phyloP scores from a whole-genome alignment of 1,140 invertebrate genomes.

The Drosophila pruinosa region DNA sequence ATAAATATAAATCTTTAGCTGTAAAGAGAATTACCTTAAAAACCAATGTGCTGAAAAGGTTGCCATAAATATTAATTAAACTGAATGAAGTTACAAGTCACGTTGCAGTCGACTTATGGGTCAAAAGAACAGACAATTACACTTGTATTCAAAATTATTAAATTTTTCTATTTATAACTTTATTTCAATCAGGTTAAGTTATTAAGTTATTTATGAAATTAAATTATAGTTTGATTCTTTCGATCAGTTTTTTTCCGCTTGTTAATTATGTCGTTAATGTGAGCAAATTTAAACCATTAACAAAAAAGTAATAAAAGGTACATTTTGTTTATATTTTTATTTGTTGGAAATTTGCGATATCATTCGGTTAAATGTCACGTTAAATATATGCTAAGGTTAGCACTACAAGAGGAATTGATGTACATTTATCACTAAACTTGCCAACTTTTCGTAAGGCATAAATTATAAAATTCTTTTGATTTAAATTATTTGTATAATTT shows the following conservation, averaged over 20 bases:
- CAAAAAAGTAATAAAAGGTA: constrained; percentile 11
- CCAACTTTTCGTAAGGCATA: too few relatives aligned
- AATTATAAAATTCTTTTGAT: too few relatives aligned
- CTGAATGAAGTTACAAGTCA: background rate
- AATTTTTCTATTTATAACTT: background rate
- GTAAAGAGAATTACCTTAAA: background rate
- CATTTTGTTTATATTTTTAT: constrained; percentile 6
- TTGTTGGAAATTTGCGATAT: constrained; percentile 23
- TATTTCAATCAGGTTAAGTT: background rate
- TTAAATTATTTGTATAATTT: too few relatives aligned
- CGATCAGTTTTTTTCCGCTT: background rate
- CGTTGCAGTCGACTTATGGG: background rate
- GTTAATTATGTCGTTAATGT: constrained; percentile 9
- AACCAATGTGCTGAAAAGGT: background rate
- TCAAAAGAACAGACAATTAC: background rate
- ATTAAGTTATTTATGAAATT: background rate
- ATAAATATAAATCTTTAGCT: too few relatives aligned
- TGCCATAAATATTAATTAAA: background rate
- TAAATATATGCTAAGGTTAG: constrained; percentile 3
- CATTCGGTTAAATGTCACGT: constrained; percentile 25
- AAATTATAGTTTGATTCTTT: background rate
- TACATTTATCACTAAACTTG: too few relatives aligned
- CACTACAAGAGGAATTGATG: too few relatives aligned
- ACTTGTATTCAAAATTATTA: background rate
- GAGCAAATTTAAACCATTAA: constrained; percentile 3